These are phyloP conservation scores for Calcarius lapponicus DNA, from an alignment of 2,797 vertebrate species.

Conservation along the genomic window DNA sequence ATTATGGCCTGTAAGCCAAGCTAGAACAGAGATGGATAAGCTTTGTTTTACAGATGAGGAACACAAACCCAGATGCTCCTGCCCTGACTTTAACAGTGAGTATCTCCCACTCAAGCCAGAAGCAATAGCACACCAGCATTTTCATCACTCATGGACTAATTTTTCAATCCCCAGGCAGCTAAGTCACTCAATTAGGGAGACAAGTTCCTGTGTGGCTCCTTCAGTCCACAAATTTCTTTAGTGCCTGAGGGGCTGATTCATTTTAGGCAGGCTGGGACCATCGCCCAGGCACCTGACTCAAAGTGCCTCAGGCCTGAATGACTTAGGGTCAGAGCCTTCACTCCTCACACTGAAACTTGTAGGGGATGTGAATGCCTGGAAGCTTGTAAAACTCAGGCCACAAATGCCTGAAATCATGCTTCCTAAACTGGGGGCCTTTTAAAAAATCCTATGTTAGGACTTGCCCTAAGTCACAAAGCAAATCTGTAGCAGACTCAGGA, in stretches of 20 bases:
- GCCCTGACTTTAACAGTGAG: not conserved
- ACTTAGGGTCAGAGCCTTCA: not conserved
- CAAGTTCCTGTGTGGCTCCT: not conserved
- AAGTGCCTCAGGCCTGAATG: not conserved
- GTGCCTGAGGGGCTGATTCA: not conserved
- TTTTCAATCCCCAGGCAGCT: not conserved
- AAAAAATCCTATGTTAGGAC: not conserved
- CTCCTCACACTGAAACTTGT: not conserved
- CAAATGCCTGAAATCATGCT: not conserved
- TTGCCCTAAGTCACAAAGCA: not conserved
- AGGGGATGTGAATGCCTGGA: not conserved
- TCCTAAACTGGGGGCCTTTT: not conserved
- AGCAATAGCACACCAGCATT: not conserved
- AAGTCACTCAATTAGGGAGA: not conserved
- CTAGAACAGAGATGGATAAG: not conserved
- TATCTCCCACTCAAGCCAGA: not conserved
- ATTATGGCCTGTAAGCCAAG: not conserved
- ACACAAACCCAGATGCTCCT: not conserved
- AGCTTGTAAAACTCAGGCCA: not conserved
- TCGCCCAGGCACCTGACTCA: rapidly evolving
- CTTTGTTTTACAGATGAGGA: not conserved
- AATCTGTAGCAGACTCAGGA: not conserved
- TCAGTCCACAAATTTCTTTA: not conserved
- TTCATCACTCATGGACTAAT: not conserved
- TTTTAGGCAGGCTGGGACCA: not conserved